A percentile compares a stretch with the other conserved stretches of the same genome.
Evolutionary conservation across 2,797 vertebrate species (phyloP).

Genomic region (Sebastes oblongus): DNA sequence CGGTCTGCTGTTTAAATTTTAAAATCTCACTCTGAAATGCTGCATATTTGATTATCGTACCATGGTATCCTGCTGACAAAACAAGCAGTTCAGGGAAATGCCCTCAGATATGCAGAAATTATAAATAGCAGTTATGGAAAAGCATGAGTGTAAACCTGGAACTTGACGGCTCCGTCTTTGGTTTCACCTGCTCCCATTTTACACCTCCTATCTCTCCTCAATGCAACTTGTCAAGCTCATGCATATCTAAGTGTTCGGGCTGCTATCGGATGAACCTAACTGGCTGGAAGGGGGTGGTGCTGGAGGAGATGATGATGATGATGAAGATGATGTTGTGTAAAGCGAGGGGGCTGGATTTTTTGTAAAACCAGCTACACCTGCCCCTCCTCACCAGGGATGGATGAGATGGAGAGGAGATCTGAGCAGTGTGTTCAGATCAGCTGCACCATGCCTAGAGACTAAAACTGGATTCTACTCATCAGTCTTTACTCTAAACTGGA

Average conservation of each 20-base stretch:
- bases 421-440: slow-evolving; percentile 41
- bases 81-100: not conserved
- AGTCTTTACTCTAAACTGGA: slow-evolving; percentile 20
- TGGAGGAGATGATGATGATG: slow-evolving; percentile 44
- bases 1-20: slow-evolving; percentile 53
- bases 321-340: slow-evolving; percentile 47
- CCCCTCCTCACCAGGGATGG: slow-evolving; percentile 78
- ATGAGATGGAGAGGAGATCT: slow-evolving; percentile 64
- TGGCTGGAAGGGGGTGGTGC: slow-evolving; percentile 64
- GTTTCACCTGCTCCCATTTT: slow-evolving; percentile 69
- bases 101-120: not conserved
- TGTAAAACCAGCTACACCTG: slow-evolving; percentile 75
- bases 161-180: slow-evolving; percentile 49
- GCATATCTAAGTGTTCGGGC: slow-evolving; percentile 86
- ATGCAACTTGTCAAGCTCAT: slow-evolving; percentile 69
- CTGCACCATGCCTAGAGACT: slow-evolving; percentile 46
- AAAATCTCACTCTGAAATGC: slow-evolving; percentile 42
- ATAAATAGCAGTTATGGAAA: slow-evolving; percentile 22
- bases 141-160: slow-evolving; percentile 26
- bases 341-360: slow-evolving; percentile 62
- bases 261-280: slow-evolving; percentile 78
- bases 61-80: not conserved
- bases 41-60: slow-evolving; percentile 45
- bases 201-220: slow-evolving; percentile 57
- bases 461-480: slow-evolving; percentile 40